phyloP scores from a whole-genome alignment of 2,888 invertebrate species.

The Stramonita haemastoma region DNA sequence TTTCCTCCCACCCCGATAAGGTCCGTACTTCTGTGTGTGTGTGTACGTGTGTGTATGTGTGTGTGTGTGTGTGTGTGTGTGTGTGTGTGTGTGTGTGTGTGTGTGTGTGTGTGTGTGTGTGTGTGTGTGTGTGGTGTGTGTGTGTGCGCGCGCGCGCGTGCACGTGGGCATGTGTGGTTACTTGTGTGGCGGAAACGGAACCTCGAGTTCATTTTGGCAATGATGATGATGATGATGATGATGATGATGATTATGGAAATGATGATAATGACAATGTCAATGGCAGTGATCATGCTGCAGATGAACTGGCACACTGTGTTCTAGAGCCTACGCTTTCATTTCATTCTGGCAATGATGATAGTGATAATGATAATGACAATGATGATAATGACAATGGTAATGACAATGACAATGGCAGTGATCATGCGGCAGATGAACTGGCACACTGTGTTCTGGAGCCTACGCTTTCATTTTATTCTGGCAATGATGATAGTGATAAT shows the following conservation, averaged over 20 bases:
- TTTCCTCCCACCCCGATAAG: too few species aligned
- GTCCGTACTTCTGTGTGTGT: too few species aligned
- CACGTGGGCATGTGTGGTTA: too few species aligned
- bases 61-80: too few species aligned
- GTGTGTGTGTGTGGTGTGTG: too few species aligned
- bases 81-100: too few species aligned
- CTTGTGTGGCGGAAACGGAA: too few species aligned
- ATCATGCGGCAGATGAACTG: not conserved
- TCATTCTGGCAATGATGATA: slow-evolving; percentile 81
- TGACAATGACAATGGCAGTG: not conserved
- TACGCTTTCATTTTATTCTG: not conserved
- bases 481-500: not conserved
- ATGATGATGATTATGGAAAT: not conserved
- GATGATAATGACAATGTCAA: not conserved
- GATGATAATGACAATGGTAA: not conserved
- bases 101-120: too few species aligned
- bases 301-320: slow-evolving; percentile 84
- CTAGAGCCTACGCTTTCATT: slow-evolving; percentile 89
- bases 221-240: too few species aligned
- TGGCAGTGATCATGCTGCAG: slow-evolving; percentile 52
- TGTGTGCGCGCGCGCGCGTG: too few species aligned
- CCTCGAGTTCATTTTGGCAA: not conserved
- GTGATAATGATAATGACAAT: slow-evolving; percentile 43
- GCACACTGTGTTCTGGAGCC: not conserved
- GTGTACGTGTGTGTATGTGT: too few species aligned